phyloP scores from a whole-genome alignment of 2,113 vertebrate species.

The Taurulus bubalis region DNA sequence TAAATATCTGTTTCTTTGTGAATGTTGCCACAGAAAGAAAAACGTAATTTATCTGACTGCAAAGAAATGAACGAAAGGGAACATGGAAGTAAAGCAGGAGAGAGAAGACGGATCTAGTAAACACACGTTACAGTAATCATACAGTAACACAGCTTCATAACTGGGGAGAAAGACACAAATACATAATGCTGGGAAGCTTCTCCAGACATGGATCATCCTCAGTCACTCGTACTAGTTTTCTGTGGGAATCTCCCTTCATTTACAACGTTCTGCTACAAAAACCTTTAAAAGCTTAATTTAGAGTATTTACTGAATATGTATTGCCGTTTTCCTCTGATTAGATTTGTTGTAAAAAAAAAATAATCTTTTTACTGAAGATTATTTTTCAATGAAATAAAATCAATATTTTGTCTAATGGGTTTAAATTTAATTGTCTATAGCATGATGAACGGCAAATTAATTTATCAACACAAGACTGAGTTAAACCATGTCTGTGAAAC shows the following conservation, averaged over 20 bases:
- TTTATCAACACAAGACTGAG: constrained; percentile 20
- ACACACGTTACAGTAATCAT: constrained; percentile 69
- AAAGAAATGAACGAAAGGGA: neutral
- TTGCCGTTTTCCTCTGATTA: neutral
- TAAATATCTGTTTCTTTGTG: neutral
- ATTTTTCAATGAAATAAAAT: neutral
- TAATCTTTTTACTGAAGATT: neutral
- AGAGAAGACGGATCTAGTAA: constrained; percentile 46
- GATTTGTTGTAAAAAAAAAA: neutral
- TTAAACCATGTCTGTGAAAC: constrained; percentile 54
- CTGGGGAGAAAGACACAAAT: constrained; percentile 71
- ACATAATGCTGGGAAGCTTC: constrained; percentile 39
- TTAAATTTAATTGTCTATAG: neutral
- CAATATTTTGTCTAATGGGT: neutral
- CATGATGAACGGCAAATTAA: neutral
- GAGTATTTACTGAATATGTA: neutral
- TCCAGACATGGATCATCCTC: constrained; percentile 47
- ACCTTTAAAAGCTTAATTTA: neutral
- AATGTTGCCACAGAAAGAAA: neutral
- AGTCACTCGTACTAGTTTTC: neutral
- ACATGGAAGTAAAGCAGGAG: neutral
- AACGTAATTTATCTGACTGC: neutral
- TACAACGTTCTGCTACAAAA: neutral
- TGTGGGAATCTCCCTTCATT: constrained; percentile 2
- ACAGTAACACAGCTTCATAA: constrained; percentile 81